Conservation (phyloP, 2,888 invertebrate genomes). For the Nomada ferruginata region DNA sequence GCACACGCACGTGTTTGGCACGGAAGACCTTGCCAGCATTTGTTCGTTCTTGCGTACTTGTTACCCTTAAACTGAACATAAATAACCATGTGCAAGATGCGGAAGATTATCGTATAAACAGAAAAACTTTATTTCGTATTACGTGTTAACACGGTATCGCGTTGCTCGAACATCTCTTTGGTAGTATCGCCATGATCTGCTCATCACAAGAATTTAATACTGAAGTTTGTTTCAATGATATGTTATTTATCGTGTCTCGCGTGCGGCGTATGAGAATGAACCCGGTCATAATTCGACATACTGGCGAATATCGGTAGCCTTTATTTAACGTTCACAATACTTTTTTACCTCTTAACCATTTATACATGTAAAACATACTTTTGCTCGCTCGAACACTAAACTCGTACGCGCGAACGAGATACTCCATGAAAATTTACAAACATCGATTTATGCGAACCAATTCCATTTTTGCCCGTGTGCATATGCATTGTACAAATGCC, state of each 20-base stretch:
- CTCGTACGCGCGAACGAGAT: conserved; percentile 22
- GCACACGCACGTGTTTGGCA: conserved; percentile 22
- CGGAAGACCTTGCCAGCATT: background rate
- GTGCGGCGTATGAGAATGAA: conserved; percentile 7
- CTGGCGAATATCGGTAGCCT: conserved; percentile 10
- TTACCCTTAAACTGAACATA: background rate
- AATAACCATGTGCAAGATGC: conserved; percentile 22
- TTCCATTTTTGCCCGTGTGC: background rate
- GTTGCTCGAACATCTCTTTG: conserved; percentile 54
- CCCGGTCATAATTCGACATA: conserved; percentile 20
- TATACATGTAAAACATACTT: conserved; percentile 41
- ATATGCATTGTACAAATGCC: conserved; percentile 10
- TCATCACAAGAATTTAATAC: conserved; percentile 53
- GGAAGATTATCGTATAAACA: conserved; percentile 56
- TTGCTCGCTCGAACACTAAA: conserved; percentile 29
- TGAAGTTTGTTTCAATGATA: conserved; percentile 55
- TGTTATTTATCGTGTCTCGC: conserved; percentile 41
- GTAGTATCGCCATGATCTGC: conserved; percentile 37
- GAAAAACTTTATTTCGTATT: conserved; percentile 64
- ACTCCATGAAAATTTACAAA: conserved; percentile 36
- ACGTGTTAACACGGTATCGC: conserved; percentile 55
- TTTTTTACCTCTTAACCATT: conserved; percentile 29
- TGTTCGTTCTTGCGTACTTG: background rate
- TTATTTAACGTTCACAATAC: conserved; percentile 39
- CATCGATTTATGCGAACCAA: conserved; percentile 34